A percentile compares a stretch with the other conserved stretches of the same genome.
Evolutionary conservation across 2,888 invertebrate species (phyloP).

Genomic region (Caenorhabditis virilis): DNA sequence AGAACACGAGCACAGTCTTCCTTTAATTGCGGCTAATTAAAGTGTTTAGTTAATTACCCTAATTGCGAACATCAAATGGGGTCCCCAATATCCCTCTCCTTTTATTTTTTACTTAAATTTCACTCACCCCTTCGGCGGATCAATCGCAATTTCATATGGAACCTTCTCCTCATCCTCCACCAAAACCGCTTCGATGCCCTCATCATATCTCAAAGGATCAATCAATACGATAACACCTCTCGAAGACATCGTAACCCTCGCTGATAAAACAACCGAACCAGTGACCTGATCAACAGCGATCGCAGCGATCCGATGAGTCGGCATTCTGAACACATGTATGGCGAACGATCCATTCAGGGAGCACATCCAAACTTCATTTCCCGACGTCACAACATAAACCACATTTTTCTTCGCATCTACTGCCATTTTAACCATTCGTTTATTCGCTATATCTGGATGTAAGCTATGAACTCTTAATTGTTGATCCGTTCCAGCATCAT

Average conservation of each 20-base stretch:
- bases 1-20: too few relatives aligned
- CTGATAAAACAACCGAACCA: slow-evolving; percentile 41
- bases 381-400: slow-evolving; percentile 32
- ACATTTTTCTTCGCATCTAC: slow-evolving; percentile 24
- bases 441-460: slow-evolving; percentile 13
- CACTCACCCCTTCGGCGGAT: slow-evolving; percentile 25
- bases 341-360: slow-evolving; percentile 76
- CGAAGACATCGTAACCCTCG: slow-evolving; percentile 12
- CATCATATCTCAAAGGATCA: slow-evolving; percentile 9
- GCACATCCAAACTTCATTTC: slow-evolving; percentile 72
- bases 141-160: slow-evolving; percentile 32
- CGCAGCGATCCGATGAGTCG: slow-evolving; percentile 23
- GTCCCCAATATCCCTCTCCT: too few relatives aligned
- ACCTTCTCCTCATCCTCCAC: slow-evolving; percentile 34
- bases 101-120: not conserved
- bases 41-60: too few relatives aligned
- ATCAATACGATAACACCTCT: slow-evolving; percentile 30
- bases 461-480: slow-evolving; percentile 14
- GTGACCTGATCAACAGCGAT: slow-evolving; percentile 39
- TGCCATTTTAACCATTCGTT: slow-evolving; percentile 22
- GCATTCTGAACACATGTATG: slow-evolving; percentile 76
- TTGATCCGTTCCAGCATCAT: slow-evolving; percentile 12
- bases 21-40: too few relatives aligned
- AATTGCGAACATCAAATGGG: too few relatives aligned
- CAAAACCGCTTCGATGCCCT: slow-evolving; percentile 11